Conservation (phyloP, 2,113 vertebrate genomes). For the Corythaeola cristata region DNA sequence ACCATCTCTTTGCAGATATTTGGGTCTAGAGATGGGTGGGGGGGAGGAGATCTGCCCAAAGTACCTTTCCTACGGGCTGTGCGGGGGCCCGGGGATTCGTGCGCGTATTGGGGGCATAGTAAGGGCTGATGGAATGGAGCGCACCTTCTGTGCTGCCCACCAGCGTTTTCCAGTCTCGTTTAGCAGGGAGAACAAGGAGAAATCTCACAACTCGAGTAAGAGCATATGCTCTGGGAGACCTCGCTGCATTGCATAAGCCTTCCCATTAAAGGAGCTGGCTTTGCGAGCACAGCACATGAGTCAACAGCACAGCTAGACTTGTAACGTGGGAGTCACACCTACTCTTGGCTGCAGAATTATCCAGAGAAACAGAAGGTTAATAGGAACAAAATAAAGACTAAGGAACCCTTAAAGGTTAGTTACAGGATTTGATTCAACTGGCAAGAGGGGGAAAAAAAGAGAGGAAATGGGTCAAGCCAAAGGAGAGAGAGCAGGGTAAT, state of each 20-base stretch:
- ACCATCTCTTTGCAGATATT: neutral
- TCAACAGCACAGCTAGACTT: conserved; percentile 67
- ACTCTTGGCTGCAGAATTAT: conserved; percentile 70
- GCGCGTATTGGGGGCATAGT: neutral
- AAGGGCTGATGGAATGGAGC: neutral
- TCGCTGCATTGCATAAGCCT: conserved; percentile 64
- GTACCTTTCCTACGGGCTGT: neutral
- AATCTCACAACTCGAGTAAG: conserved; percentile 39
- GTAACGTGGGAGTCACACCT: conserved; percentile 68
- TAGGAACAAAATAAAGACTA: conserved; percentile 67
- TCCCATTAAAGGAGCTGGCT: conserved; percentile 57
- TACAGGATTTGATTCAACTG: conserved; percentile 53
- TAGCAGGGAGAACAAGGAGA: conserved; percentile 33
- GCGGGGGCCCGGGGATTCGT: neutral
- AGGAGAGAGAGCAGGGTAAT: conserved; percentile 26
- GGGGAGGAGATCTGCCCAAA: neutral
- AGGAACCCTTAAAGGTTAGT: conserved; percentile 71
- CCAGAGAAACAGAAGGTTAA: conserved; percentile 72
- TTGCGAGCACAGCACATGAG: conserved; percentile 53
- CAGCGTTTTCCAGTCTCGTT: neutral
- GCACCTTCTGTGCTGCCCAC: neutral
- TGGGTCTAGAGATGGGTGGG: neutral
- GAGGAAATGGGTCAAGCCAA: conserved; percentile 63
- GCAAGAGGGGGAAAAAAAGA: conserved; percentile 23
- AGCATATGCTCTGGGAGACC: conserved; percentile 52